A percentile compares a stretch with the other conserved stretches of the same genome.
phyloP scores from a whole-genome alignment of 1,140 invertebrate species.

The Ostrea edulis region DNA sequence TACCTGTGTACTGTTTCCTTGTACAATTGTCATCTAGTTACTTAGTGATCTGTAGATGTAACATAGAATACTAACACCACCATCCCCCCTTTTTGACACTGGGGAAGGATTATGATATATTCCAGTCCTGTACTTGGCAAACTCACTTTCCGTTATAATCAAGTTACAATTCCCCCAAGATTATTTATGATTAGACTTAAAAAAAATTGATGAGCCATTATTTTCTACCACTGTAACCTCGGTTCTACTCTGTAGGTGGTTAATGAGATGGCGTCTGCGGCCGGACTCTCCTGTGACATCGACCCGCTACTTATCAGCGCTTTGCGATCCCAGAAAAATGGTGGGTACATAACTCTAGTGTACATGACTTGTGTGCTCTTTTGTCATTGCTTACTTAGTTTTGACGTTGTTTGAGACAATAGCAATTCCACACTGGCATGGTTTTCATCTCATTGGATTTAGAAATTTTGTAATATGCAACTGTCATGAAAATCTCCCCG shows the following conservation, averaged over 20 bases:
- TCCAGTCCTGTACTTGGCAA: neutral
- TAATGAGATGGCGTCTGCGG: constrained; percentile 97
- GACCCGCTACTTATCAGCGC: constrained; percentile 96
- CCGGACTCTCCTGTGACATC: constrained; percentile 94
- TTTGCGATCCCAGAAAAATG: constrained; percentile 90
- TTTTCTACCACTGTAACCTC: neutral
- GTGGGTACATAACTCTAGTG: constrained; percentile 71
- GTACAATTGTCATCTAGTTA: neutral
- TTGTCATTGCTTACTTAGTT: neutral
- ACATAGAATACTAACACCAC: constrained; percentile 23
- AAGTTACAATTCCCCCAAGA: neutral
- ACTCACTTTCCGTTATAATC: neutral
- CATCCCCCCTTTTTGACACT: too few relatives aligned
- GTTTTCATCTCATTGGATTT: neutral
- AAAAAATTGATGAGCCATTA: neutral
- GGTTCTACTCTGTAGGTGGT: constrained; percentile 84
- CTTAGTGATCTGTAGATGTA: constrained; percentile 4
- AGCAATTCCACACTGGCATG: neutral
- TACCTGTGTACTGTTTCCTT: neutral
- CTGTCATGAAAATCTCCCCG: neutral
- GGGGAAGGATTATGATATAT: neutral
- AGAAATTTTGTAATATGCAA: neutral
- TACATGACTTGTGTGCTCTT: neutral
- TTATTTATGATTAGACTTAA: neutral
- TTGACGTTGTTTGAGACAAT: neutral